phyloP scores from a whole-genome alignment of 1,140 invertebrate genomes.

The Brachionus angularis region DNA sequence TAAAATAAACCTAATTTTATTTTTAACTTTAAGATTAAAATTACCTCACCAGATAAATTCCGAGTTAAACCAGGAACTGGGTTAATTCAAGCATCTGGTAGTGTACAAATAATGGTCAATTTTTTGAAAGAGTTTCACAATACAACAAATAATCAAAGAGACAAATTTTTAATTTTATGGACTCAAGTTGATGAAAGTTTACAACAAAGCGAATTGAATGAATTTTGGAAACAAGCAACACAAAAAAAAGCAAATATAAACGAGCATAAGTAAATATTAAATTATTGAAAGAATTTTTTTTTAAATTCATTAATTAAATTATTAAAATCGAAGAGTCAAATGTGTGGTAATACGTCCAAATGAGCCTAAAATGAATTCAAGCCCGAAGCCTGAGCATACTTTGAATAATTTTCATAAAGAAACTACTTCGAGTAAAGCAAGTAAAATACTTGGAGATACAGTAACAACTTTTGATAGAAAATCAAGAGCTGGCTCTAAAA shows the following conservation, averaged over 20 bases:
- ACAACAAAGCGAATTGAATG: not conserved
- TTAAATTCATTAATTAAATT: not conserved
- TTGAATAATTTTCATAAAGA: not conserved
- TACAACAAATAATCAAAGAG: not conserved
- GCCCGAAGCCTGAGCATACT: not conserved
- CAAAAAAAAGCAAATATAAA: conserved; percentile 21
- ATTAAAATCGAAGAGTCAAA: conserved; percentile 23
- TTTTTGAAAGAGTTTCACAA: conserved; percentile 36
- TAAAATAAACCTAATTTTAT: not conserved
- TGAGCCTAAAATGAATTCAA: not conserved
- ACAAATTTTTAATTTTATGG: conserved; percentile 44
- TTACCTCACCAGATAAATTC: conserved; percentile 41
- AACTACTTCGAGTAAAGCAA: not conserved
- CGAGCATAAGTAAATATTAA: conserved; percentile 38
- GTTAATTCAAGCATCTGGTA: not conserved
- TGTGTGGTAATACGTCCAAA: not conserved
- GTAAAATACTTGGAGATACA: conserved; percentile 10
- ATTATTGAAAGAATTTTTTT: not conserved
- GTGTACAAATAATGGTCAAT: conserved; percentile 7
- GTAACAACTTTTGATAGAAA: not conserved
- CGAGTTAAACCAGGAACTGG: conserved; percentile 39
- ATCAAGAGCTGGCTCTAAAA: not conserved
- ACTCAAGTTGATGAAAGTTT: conserved; percentile 12
- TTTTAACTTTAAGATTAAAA: conserved; percentile 26
- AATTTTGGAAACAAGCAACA: conserved; percentile 38